Conservation (phyloP, 2,888 invertebrate genomes). For the Apoda limacodes region DNA sequence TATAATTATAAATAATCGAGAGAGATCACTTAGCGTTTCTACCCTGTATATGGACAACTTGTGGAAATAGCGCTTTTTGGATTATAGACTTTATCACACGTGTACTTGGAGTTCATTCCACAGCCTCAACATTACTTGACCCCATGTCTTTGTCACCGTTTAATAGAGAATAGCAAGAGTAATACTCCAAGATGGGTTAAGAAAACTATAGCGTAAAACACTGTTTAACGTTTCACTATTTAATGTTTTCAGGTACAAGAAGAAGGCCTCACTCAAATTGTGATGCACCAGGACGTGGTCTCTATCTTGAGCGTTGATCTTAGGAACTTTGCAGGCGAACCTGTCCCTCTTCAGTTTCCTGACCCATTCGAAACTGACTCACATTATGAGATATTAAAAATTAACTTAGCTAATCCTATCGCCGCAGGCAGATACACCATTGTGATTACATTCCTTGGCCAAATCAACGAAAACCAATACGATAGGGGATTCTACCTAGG, state of each 20-base stretch:
- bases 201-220: no score
- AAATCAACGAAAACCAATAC: constrained; percentile 45
- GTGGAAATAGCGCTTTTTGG: no score
- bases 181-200: no score
- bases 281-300: constrained; percentile 51
- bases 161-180: no score
- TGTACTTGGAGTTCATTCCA: no score
- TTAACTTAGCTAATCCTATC: constrained; percentile 37
- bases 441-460: constrained; percentile 34
- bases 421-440: constrained; percentile 39
- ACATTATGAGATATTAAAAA: constrained; percentile 41
- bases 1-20: no score
- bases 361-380: constrained; percentile 36
- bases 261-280: constrained; percentile 38
- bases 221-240: no score
- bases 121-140: no score
- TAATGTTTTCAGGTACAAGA: constrained; percentile 39
- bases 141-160: no score
- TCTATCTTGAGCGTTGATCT: constrained; percentile 36
- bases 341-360: constrained; percentile 32
- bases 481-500: constrained; percentile 60
- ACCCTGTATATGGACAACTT: no score
- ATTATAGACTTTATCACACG: no score
- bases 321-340: constrained; percentile 22
- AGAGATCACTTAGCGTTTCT: no score